These are phyloP conservation scores for Meganola albula DNA, from an alignment of 2,888 invertebrate species.

Conservation along the genomic window DNA sequence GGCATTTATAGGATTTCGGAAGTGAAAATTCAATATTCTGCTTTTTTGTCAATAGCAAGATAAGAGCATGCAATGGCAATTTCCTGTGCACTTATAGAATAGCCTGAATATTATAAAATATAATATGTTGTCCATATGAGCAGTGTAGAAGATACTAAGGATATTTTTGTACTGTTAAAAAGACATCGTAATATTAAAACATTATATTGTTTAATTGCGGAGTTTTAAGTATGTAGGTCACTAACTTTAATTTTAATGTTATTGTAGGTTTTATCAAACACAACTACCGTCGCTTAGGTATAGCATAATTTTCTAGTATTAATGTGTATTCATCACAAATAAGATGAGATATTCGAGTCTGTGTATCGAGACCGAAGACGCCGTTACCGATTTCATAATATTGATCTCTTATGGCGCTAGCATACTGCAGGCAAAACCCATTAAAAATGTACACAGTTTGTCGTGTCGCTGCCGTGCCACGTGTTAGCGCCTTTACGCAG, in stretches of 20 bases:
- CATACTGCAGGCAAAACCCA: too few relatives aligned
- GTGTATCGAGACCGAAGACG: conserved; percentile 42
- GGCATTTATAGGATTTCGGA: conserved; percentile 24
- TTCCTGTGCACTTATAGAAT: conserved; percentile 24
- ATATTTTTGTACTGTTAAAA: conserved; percentile 72
- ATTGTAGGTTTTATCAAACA: conserved; percentile 28
- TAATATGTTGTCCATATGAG: conserved; percentile 25
- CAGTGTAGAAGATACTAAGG: conserved; percentile 30
- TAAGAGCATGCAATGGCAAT: conserved; percentile 19
- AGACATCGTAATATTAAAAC: conserved; percentile 42
- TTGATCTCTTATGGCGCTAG: too few relatives aligned
- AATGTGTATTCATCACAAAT: conserved; percentile 46
- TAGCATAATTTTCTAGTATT: conserved; percentile 57
- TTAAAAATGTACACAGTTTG: too few relatives aligned
- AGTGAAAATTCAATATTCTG: conserved; percentile 15
- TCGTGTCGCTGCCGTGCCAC: too few relatives aligned
- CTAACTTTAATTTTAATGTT: conserved; percentile 26
- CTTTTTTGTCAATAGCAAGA: too few relatives aligned
- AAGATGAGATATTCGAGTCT: conserved; percentile 34
- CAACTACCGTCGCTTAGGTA: conserved; percentile 28
- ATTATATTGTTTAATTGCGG: conserved; percentile 28
- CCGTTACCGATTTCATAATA: conserved; percentile 63
- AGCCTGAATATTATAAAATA: conserved; percentile 18
- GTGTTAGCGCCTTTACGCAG: too few relatives aligned
- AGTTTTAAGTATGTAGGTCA: conserved; percentile 24